phyloP scores from a whole-genome alignment of 2,888 invertebrate species.

The Dicycla oo region DNA sequence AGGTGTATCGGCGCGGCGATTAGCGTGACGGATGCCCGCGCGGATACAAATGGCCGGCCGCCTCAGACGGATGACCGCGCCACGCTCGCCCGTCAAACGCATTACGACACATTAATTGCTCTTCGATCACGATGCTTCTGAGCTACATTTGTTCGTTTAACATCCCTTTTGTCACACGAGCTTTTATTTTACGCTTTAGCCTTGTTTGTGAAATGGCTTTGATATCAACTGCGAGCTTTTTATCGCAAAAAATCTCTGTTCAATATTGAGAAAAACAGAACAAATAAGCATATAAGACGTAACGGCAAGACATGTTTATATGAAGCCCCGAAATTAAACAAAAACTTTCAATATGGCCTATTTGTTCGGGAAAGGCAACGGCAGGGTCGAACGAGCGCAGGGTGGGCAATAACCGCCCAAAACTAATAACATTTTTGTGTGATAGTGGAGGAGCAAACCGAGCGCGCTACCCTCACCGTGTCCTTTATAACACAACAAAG shows the following conservation, averaged over 20 bases:
- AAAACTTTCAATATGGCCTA: slow-evolving; percentile 80
- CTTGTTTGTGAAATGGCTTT: slow-evolving; percentile 6
- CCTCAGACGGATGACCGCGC: slow-evolving; percentile 81
- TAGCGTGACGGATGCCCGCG: slow-evolving; percentile 84
- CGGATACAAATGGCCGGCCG: slow-evolving; percentile 84
- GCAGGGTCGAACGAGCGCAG: slow-evolving; percentile 79
- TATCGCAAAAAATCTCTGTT: background rate
- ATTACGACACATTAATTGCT: slow-evolving; percentile 83
- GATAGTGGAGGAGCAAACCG: slow-evolving; percentile 84
- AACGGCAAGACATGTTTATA: slow-evolving; percentile 49
- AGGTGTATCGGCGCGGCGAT: slow-evolving; percentile 82
- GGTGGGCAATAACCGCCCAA: slow-evolving; percentile 87
- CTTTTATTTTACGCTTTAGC: slow-evolving; percentile 33
- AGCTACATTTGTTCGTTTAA: slow-evolving; percentile 74
- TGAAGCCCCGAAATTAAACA: slow-evolving; percentile 71
- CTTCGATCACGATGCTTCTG: slow-evolving; percentile 75
- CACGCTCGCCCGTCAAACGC: slow-evolving; percentile 68
- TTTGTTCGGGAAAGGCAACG: slow-evolving; percentile 78
- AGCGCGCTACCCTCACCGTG: slow-evolving; percentile 80
- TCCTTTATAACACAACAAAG: slow-evolving; percentile 86
- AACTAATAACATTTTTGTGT: slow-evolving; percentile 90
- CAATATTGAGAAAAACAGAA: slow-evolving; percentile 18
- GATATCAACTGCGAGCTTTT: background rate
- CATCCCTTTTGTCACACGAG: slow-evolving; percentile 25
- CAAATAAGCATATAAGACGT: slow-evolving; percentile 43